Percentiles rank a stretch among this genome's conserved stretches.
These are phyloP conservation scores for Bacillus rossius DNA, from an alignment of 1,140 invertebrate species.

Conservation along the genomic window DNA sequence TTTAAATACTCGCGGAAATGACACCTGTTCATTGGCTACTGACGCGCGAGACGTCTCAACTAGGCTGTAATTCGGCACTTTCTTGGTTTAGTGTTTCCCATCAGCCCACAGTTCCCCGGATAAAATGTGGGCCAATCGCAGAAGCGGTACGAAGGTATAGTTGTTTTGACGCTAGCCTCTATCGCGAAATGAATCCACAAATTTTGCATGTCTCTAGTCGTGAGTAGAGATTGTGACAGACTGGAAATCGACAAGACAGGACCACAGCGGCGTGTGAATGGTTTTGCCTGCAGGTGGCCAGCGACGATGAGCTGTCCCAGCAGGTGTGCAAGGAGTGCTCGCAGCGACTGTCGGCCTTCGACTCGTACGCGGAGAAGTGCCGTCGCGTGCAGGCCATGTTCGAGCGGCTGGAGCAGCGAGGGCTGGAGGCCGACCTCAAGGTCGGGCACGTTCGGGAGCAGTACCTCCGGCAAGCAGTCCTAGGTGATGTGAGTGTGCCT, in stretches of 20 bases:
- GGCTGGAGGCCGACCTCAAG: background rate
- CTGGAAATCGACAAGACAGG: background rate
- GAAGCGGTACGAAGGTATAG: too few relatives aligned
- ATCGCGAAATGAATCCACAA: too few relatives aligned
- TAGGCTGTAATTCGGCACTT: background rate
- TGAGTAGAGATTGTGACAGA: background rate
- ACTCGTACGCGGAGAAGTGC: conserved; percentile 10
- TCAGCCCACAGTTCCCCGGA: too few relatives aligned
- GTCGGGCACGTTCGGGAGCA: conserved; percentile 4
- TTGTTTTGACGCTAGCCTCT: too few relatives aligned
- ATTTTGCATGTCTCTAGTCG: too few relatives aligned
- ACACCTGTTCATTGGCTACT: too few relatives aligned
- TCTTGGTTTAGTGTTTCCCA: too few relatives aligned
- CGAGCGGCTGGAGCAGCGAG: background rate
- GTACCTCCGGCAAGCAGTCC: background rate
- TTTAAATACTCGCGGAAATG: too few relatives aligned
- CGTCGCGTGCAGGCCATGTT: conserved; percentile 9
- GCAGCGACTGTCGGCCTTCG: conserved; percentile 1
- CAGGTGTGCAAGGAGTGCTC: conserved; percentile 2
- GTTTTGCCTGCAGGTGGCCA: conserved; percentile 7
- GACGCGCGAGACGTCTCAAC: too few relatives aligned
- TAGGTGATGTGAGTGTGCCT: background rate
- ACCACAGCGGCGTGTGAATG: too few relatives aligned
- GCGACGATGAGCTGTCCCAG: conserved; percentile 6
- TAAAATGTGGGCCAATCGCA: too few relatives aligned